Conservation (phyloP, 2,888 invertebrate species). For the Mimachlamys varia region DNA sequence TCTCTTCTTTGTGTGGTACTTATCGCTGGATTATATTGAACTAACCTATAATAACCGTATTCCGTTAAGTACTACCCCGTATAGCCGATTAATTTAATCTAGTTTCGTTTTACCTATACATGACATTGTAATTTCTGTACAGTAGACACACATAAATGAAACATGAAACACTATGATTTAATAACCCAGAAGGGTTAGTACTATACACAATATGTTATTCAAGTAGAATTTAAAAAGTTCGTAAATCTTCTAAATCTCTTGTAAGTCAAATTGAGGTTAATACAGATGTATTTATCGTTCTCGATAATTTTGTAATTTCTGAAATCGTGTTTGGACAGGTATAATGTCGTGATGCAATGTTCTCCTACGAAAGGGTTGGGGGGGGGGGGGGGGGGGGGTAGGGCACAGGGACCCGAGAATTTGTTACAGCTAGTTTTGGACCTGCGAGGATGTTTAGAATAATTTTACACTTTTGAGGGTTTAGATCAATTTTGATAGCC, state of each 20-base stretch:
- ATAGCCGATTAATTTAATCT: background rate
- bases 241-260: background rate
- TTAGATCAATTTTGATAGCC: no score
- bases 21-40: background rate
- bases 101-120: background rate
- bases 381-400: no score
- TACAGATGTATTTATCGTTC: no score
- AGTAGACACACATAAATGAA: background rate
- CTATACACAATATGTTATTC: background rate
- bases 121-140: no score
- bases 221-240: background rate
- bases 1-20: background rate
- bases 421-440: no score
- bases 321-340: slow-evolving; percentile 9
- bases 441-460: no score
- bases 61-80: background rate
- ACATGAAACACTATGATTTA: background rate
- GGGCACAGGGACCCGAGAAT: no score
- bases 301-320: background rate
- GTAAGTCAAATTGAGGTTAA: background rate
- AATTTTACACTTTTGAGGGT: no score
- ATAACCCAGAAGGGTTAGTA: background rate
- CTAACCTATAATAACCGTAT: background rate
- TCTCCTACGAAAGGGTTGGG: no score
- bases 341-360: background rate